phyloP scores from a whole-genome alignment of 2,113 vertebrate genomes.

The Calidris pygmaea region DNA sequence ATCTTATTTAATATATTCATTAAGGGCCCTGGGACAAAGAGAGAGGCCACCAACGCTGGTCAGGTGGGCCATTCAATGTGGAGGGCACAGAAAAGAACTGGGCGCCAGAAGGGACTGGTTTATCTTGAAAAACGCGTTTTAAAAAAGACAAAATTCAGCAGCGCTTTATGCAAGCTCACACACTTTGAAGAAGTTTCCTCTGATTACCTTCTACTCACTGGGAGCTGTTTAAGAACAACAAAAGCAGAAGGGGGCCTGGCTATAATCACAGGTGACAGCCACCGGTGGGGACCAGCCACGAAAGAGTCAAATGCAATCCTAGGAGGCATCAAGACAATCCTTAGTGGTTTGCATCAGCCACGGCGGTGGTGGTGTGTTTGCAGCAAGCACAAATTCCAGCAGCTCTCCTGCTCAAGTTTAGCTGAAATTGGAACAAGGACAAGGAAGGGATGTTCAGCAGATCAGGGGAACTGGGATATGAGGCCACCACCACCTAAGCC shows the following conservation, averaged over 20 bases:
- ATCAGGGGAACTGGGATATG: not conserved
- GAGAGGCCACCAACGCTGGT: not conserved
- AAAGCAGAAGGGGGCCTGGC: not conserved
- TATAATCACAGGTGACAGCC: not conserved
- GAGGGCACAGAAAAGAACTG: not conserved
- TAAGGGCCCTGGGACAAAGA: not conserved
- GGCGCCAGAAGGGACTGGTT: not conserved
- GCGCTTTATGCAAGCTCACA: not conserved
- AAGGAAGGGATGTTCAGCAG: not conserved
- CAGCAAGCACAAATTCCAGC: not conserved
- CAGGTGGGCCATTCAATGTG: not conserved
- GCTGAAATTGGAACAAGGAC: not conserved
- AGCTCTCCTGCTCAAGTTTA: not conserved
- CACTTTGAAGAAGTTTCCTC: not conserved
- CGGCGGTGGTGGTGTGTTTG: not conserved
- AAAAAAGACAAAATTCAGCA: not conserved
- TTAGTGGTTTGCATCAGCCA: not conserved
- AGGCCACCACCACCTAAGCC: not conserved
- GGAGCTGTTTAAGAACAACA: not conserved
- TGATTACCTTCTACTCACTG: not conserved
- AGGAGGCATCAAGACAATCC: not conserved
- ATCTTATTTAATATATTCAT: not conserved
- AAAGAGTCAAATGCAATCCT: not conserved
- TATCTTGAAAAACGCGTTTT: not conserved
- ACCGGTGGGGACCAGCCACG: not conserved